Evolutionary conservation across 2,888 invertebrate species (phyloP), one percentile per base, ranked within the genome.

Genomic region (Danaus chrysippus): DNA sequence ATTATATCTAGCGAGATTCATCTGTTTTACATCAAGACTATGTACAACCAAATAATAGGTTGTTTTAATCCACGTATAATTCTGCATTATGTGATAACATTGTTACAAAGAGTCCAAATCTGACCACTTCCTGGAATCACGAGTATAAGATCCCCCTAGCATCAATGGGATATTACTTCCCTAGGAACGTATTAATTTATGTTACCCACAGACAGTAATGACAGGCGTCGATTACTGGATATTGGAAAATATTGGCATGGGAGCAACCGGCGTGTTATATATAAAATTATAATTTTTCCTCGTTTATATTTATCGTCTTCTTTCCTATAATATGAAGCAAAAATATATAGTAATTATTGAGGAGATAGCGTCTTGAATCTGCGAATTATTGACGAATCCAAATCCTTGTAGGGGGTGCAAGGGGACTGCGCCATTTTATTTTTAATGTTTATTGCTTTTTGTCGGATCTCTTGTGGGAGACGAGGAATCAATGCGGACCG

Each of bases 381-480:
- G 49, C 49, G 8, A 53, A 42, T 42, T 65, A 67, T 67, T 64
- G 65, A 65, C 64, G 44, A 41, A 57, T 56, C 56, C 41, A 64
- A 58, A 64, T 63, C 61, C 60, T 62, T 49, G n/a, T 6, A 11
- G n/a, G 49, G 49, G 49, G 49, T 49, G 49, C 17, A 70, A 81
- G 85, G 83, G 71, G 83, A 81, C 76, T 80, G 67, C 79, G 86
- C 83, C 87, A 85, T 87, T 87, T 89, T 89, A 84, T 87, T 87
- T 86, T 86, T 89, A 89, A 90, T 90, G 90, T 84, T 87, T 88
- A 86, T 89, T 84, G 78, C 85, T 80, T 86, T 84, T 86, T 84
- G 82, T 81, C 76, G 80, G 84, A 86, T 86, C 76, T 78, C 84
- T 79, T 79, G 82, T 79, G 82, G 76, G 80, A 80, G 75, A 73